phyloP scores from a whole-genome alignment of 1,140 invertebrate species.

The Platorchestia sp. region DNA sequence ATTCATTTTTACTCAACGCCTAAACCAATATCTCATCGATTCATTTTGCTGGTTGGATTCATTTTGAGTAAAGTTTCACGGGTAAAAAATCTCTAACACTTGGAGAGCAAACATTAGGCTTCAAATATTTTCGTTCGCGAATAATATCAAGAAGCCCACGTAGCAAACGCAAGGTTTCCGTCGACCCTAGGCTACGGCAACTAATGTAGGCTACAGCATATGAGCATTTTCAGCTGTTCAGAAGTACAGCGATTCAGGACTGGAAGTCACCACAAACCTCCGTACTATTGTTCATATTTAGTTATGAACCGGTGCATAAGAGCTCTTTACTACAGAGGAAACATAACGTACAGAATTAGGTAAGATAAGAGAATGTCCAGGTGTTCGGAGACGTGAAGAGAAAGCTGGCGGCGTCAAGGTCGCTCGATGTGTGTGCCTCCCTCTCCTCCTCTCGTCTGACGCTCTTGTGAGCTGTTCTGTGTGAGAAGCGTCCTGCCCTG shows the following conservation, averaged over 20 bases:
- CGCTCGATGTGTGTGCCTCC: neutral
- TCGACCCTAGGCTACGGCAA: no score
- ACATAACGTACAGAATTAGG: neutral
- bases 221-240: neutral
- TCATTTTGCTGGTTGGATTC: no score
- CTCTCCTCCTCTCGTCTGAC: neutral
- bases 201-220: no score
- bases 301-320: neutral
- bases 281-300: neutral
- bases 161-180: no score
- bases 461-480: neutral
- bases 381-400: neutral
- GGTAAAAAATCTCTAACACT: no score
- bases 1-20: no score
- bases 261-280: neutral
- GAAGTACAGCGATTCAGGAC: neutral
- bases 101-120: no score
- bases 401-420: neutral
- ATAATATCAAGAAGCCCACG: no score
- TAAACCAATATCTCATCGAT: no score
- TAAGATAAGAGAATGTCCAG: neutral
- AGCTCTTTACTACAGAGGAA: neutral
- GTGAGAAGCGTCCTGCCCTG: no score
- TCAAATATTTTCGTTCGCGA: no score
- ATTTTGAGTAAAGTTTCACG: no score